phyloP scores from a whole-genome alignment of 1,140 invertebrate genomes.

The Caenorhabditis briggsae region DNA sequence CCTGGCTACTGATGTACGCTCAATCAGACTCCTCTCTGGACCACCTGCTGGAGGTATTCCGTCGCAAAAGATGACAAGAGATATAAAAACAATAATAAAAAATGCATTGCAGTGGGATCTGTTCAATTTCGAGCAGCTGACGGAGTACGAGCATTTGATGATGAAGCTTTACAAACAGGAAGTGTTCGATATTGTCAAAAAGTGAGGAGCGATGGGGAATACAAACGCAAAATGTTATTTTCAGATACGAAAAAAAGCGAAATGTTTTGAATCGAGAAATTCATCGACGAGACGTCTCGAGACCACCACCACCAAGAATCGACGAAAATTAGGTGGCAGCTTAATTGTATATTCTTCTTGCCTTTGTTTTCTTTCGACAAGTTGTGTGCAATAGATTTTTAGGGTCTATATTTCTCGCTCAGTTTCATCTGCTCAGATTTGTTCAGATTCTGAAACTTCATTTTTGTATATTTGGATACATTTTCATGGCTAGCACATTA shows the following conservation, averaged over 20 bases:
- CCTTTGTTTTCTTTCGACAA: background rate
- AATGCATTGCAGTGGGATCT: conserved; percentile 36
- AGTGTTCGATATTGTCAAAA: conserved; percentile 53
- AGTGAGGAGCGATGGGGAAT: background rate
- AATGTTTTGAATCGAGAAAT: conserved; percentile 51
- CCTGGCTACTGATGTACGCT: conserved; percentile 46
- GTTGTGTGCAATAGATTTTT: conserved; percentile 14
- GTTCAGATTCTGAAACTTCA: too few species aligned
- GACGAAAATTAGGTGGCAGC: conserved; percentile 5
- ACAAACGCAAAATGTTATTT: background rate
- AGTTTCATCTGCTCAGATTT: too few species aligned
- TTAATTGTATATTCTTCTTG: background rate
- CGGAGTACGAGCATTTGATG: conserved; percentile 43
- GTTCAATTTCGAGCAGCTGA: conserved; percentile 50
- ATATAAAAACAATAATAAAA: conserved; percentile 11
- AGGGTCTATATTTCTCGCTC: background rate
- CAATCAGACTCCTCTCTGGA: conserved; percentile 42
- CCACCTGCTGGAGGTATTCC: conserved; percentile 49
- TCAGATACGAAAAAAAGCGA: conserved; percentile 49
- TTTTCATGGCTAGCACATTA: too few species aligned
- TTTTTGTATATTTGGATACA: too few species aligned
- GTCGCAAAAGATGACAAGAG: background rate
- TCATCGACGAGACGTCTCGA: conserved; percentile 46
- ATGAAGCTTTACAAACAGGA: conserved; percentile 53
- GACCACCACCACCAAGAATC: conserved; percentile 21